Base-by-base conservation (phyloP, 2,113 vertebrate genomes). In the Hystrix cristata region DNA sequence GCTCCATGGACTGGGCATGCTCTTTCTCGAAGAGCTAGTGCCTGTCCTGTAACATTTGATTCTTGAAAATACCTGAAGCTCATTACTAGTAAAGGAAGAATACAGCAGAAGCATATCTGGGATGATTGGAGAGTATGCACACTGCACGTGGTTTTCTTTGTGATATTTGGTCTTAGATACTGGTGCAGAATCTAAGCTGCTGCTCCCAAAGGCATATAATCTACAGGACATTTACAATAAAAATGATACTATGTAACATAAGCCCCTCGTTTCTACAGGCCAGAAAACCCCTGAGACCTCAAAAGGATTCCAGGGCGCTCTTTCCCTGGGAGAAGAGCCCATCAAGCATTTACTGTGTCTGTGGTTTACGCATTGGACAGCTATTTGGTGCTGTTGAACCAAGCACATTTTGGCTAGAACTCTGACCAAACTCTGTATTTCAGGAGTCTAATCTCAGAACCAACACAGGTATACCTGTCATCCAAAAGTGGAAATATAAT, bases 61-160 rank as follows among this genome's bases (percentile, higher is more conserved):
- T 90, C 57, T 82, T 93, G 55, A 90, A 93, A 92, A 55, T 62
- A 85, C 51, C 81, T 69, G 27, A 79, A 18, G 13, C 62, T 62
- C 59, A 43, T 69, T 65, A 55, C 59, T 88, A 72, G 67, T 72
- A 43, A 94, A 51, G 43, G 25, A 62, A 69, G 27, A 86, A 43
- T 43, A 79, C 2, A 78, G 53, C 31, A 55, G 16, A 72, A 74
- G 3, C 34, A 3, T 60, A 65, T 59, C 16, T 55, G 51, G n/a
- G 59, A 60, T 72, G 31, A 34, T 65, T 8, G 59, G 11, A 46
- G 64, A 48, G 14, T n/a, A 3, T 43, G 57, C 53, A 96, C 21
- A 57, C 46, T 25, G 25, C 34, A 51, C 10, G 38, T 25, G n/a
- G 19, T 43, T 92, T 96, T 94, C 57, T 87, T 55, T 62, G 29